Evolutionary conservation across 2,113 vertebrate species (phyloP), one percentile per base, ranked within the genome.

Genomic region (Bubo scandiacus): DNA sequence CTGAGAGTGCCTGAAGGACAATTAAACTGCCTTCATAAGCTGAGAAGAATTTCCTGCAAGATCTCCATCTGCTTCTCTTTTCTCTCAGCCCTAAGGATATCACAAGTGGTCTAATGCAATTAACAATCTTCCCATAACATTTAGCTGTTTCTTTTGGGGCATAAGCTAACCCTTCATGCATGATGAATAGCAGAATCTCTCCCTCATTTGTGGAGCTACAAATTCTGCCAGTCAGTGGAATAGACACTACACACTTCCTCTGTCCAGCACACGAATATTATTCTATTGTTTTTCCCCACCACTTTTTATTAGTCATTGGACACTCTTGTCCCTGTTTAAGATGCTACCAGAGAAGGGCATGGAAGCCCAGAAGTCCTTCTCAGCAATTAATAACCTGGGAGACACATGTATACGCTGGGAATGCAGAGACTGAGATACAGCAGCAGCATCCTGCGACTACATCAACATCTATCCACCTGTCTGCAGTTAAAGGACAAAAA

Each of bases 231-330:
- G 6, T 26, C 23, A 40, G 17, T 52, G 47, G 18, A 86, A 45
- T 1, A 47, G 12, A 58, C 9, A 55, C 18, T 3, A 3, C 5
- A 1, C 10, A 51, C 47, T 63, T 18, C 21, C 7, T 63, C 32
- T 38, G 13, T 6, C 13, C 55, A 51, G 13, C 15, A 43, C 26
- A 43, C 4, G 14, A 38, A 73, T 52, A 40, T 8, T 19, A 8
- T 61, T 42, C 3, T 29, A 12, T 38, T 27, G 26, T 12, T 20
- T 26, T 40, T 15, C 42, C 42, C 15, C 15, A 10, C 6, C 5
- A 18, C 18, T 9, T 42, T 72, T 43, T 67, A 9, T 42, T 12
- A 65, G 34, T 36, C 25, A 9, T 40, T 58, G 25, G 15, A 40
- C 2, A 6, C 18, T 40, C 54, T 59, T 58, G 36, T 15, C 15